phyloP scores from a whole-genome alignment of 2,113 vertebrate species.

The Columbina picui region DNA sequence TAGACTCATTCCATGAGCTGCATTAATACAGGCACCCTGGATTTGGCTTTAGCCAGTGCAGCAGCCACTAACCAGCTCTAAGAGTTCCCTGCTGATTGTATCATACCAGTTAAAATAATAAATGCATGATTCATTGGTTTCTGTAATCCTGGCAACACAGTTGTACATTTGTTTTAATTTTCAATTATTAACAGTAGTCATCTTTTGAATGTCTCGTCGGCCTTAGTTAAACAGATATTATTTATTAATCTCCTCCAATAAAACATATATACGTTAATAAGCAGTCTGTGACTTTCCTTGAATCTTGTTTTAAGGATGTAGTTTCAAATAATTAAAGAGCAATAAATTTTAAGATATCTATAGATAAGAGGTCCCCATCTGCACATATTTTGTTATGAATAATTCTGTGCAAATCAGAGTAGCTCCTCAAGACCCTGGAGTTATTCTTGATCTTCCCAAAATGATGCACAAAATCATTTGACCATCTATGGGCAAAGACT shows the following conservation, averaged over 20 bases:
- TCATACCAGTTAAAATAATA: slow-evolving; percentile 6
- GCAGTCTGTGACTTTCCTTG: background rate
- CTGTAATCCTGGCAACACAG: background rate
- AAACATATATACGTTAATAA: background rate
- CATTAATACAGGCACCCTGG: background rate
- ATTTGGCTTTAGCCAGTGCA: background rate
- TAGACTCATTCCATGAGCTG: background rate
- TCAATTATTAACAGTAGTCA: background rate
- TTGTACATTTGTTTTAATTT: fast-evolving
- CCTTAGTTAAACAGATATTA: background rate
- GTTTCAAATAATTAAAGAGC: slow-evolving; percentile 1
- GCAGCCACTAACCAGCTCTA: background rate
- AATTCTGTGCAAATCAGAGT: background rate
- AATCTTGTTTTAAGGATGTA: background rate
- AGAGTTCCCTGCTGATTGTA: background rate
- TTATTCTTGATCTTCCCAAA: background rate
- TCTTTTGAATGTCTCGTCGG: background rate
- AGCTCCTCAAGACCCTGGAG: background rate
- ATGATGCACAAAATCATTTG: background rate
- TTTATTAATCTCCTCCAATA: background rate
- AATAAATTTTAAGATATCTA: background rate
- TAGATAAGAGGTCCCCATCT: background rate
- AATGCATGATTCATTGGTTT: background rate
- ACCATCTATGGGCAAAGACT: background rate
- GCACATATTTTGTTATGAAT: background rate